These are phyloP conservation scores for Apamea crenata DNA, from an alignment of 2,888 invertebrate genomes.

Conservation along the genomic window DNA sequence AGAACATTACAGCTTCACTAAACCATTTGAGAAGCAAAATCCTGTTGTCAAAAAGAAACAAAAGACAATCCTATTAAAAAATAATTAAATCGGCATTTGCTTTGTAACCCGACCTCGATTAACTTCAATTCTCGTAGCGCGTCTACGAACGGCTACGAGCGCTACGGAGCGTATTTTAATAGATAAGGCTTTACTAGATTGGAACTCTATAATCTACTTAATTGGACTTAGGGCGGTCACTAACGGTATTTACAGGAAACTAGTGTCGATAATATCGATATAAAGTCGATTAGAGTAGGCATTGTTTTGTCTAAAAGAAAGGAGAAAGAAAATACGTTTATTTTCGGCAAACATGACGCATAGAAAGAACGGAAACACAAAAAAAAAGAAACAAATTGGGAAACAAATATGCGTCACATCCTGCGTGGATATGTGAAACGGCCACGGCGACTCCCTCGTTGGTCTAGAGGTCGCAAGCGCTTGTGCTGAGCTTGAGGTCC, in stretches of 20 bases:
- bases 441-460: no score
- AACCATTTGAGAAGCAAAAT: not conserved
- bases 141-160: slow-evolving; percentile 58
- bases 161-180: slow-evolving; percentile 61
- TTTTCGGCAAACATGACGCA: no score
- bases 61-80: slow-evolving; percentile 25
- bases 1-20: not conserved
- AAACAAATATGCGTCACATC: no score
- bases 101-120: slow-evolving; percentile 29
- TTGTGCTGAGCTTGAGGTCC: no score
- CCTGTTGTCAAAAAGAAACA: not conserved
- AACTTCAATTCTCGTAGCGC: slow-evolving; percentile 55
- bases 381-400: no score
- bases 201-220: slow-evolving; percentile 50
- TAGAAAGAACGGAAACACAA: no score
- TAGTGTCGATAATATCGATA: slow-evolving; percentile 16
- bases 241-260: slow-evolving; percentile 1
- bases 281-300: no score
- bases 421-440: no score
- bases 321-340: no score
- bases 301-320: no score
- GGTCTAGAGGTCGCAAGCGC: no score
- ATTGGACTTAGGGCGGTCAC: slow-evolving; percentile 26
- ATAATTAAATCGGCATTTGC: slow-evolving; percentile 44
- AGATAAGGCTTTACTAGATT: slow-evolving; percentile 55